These are phyloP conservation scores for Coremacera marginata DNA, from an alignment of 2,888 invertebrate genomes.

Conservation along the genomic window DNA sequence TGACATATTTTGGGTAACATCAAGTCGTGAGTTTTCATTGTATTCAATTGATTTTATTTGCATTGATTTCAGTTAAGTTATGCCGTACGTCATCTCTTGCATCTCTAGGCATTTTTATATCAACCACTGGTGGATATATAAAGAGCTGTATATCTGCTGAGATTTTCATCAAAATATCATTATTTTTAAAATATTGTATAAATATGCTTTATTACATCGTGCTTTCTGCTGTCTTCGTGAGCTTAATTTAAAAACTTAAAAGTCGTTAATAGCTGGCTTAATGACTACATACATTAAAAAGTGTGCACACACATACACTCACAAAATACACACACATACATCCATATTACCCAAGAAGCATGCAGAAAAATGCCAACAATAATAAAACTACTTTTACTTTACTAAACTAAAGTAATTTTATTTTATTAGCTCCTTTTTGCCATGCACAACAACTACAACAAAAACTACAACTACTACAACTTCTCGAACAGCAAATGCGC, in stretches of 20 bases:
- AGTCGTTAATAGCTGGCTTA: constrained; percentile 46
- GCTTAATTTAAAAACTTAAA: constrained; percentile 41
- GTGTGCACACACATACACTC: not conserved
- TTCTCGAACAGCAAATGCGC: not conserved
- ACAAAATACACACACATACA: not conserved
- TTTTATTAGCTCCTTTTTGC: constrained; percentile 45
- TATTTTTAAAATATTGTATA: too few relatives aligned
- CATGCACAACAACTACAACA: constrained; percentile 36
- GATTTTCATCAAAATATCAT: too few relatives aligned
- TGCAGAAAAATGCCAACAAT: not conserved
- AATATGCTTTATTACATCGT: too few relatives aligned
- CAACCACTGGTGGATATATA: too few relatives aligned
- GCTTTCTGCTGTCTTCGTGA: too few relatives aligned
- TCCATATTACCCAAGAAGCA: not conserved
- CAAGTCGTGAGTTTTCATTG: not conserved
- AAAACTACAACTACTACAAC: not conserved
- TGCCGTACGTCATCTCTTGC: constrained; percentile 30
- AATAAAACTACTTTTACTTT: not conserved
- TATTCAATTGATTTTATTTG: constrained; percentile 11
- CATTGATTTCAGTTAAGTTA: constrained; percentile 44
- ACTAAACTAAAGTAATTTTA: constrained; percentile 42
- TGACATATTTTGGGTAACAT: not conserved
- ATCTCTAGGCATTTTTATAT: too few relatives aligned
- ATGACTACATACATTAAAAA: constrained; percentile 38
- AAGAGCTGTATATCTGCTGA: too few relatives aligned